Evolutionary conservation across 2,797 vertebrate species (phyloP).

Genomic region (Enteromius afrohamiltoni): DNA sequence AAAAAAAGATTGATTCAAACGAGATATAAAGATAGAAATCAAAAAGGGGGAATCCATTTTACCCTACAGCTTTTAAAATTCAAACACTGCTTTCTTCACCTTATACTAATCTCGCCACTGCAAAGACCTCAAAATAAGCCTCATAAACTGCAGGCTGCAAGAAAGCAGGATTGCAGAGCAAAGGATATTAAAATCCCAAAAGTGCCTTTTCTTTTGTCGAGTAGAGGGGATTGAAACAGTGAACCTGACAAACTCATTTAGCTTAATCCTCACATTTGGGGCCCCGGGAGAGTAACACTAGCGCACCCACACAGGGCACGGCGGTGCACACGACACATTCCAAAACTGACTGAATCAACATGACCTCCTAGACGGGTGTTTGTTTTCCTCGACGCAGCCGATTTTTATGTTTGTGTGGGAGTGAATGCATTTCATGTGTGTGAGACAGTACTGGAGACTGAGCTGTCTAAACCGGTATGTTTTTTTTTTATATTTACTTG

Average conservation of each 20-base stretch:
- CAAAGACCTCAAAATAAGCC: conserved; percentile 50
- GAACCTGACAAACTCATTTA: conserved; percentile 66
- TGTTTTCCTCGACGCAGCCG: conserved; percentile 38
- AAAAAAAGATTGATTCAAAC: conserved; percentile 26
- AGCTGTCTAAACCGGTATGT: not conserved
- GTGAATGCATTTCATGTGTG: conserved; percentile 15
- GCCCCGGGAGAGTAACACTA: conserved; percentile 53
- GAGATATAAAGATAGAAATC: conserved; percentile 37
- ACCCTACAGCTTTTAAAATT: conserved; percentile 37
- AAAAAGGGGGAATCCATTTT: conserved; percentile 35
- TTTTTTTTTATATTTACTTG: not conserved
- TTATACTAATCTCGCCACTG: conserved; percentile 45
- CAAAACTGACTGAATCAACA: conserved; percentile 55
- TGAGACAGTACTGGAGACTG: not conserved
- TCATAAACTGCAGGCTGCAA: conserved; percentile 56
- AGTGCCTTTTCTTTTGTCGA: conserved; percentile 65
- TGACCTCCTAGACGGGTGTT: conserved; percentile 48
- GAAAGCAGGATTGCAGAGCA: conserved; percentile 57
- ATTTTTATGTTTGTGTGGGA: conserved; percentile 27
- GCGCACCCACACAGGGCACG: conserved; percentile 38
- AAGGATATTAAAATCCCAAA: conserved; percentile 63
- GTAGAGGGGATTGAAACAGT: conserved; percentile 64
- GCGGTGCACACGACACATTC: conserved; percentile 25
- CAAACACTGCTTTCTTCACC: conserved; percentile 37
- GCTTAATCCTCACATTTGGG: conserved; percentile 61